Conservation (phyloP, 1,140 invertebrate species). For the Lucilia sericata region DNA sequence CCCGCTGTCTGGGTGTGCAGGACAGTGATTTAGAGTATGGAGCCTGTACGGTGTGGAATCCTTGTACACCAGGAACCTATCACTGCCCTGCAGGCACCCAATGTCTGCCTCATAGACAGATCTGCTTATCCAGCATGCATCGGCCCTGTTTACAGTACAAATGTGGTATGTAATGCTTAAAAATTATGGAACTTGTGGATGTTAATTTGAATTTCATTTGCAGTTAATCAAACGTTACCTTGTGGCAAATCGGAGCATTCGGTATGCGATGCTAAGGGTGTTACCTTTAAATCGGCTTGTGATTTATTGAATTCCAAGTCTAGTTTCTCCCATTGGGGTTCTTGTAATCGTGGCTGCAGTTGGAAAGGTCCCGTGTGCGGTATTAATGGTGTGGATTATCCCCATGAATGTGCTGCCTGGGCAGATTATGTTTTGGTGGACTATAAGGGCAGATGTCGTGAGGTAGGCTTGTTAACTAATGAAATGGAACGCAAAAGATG, state of each 20-base stretch:
- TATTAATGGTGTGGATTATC: constrained; percentile 87
- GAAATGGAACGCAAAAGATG: constrained; percentile 73
- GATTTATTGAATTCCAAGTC: constrained; percentile 74
- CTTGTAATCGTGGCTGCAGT: constrained; percentile 69
- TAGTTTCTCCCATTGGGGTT: constrained; percentile 79
- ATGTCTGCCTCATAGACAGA: constrained; percentile 78
- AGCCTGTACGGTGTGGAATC: constrained; percentile 75
- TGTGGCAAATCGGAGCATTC: constrained; percentile 70
- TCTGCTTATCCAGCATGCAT: constrained; percentile 82
- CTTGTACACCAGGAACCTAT: constrained; percentile 68
- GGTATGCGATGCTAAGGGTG: constrained; percentile 81
- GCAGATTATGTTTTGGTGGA: constrained; percentile 81
- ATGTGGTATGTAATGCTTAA: constrained; percentile 75
- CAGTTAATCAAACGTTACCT: constrained; percentile 73
- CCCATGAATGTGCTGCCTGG: constrained; percentile 85
- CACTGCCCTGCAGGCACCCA: constrained; percentile 74
- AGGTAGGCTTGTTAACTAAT: constrained; percentile 79
- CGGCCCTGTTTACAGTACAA: constrained; percentile 83
- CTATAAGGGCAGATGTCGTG: constrained; percentile 82
- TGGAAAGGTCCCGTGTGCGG: constrained; percentile 80
- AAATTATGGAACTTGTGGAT: background rate
- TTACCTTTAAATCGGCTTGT: constrained; percentile 81
- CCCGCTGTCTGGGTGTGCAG: constrained; percentile 81
- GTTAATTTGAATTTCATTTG: background rate
- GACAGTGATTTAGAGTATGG: constrained; percentile 83